A percentile compares a stretch with the other conserved stretches of the same genome.
Evolutionary conservation across 2,888 invertebrate genomes (phyloP).

Genomic region (Arrhopalites spinosus): DNA sequence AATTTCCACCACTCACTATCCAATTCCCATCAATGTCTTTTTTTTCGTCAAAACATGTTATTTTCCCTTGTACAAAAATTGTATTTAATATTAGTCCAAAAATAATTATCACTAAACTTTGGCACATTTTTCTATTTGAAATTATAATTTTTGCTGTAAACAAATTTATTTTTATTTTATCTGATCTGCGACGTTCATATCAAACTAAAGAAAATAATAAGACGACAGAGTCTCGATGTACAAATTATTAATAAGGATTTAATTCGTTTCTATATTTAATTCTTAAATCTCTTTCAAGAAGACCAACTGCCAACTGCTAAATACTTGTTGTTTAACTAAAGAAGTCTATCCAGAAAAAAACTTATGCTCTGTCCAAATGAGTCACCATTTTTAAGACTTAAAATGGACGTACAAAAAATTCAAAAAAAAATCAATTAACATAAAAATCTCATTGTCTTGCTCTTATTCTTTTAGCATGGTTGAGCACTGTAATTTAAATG

Average conservation of each 20-base stretch:
- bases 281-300: no score
- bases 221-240: no score
- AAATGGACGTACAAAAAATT: no score
- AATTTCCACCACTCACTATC: background rate
- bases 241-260: no score
- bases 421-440: no score
- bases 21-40: slow-evolving; percentile 27
- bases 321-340: no score
- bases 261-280: no score
- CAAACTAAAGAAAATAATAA: slow-evolving; percentile 3
- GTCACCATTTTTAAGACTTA: no score
- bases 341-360: no score
- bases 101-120: background rate
- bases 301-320: no score
- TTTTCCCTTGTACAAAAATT: slow-evolving; percentile 9
- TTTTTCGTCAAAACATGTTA: slow-evolving; percentile 26
- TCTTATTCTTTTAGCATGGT: background rate
- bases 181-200: background rate
- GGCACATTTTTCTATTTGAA: background rate
- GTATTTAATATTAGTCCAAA: background rate
- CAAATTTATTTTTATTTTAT: background rate
- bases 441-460: background rate
- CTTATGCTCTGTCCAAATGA: no score
- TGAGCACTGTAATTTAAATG: background rate
- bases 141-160: background rate